Evolutionary conservation across 2,888 invertebrate species (phyloP), one percentile per base, ranked within the genome.

Genomic region (Junonia oenone): DNA sequence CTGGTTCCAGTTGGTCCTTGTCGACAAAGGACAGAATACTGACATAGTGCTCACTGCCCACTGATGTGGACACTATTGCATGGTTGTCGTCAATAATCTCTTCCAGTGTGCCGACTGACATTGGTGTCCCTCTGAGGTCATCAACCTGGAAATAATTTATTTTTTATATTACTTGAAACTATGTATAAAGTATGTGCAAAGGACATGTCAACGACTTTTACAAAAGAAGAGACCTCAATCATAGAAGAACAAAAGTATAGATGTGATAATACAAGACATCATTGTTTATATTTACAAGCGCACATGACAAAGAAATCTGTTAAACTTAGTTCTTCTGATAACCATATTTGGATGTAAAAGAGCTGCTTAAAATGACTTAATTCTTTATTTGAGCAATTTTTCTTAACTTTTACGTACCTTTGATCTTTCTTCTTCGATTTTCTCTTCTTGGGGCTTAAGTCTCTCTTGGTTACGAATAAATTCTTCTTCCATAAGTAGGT

Each of bases 51-150:
- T 99, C 99, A 71, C 98, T 98, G 51, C 99, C 99, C 2, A 99
- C 99, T 0, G 98, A 98, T 1, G 99, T 99, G 0, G 98, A 99
- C 0, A 99, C 99, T 79, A 99, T 99, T 2, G 99, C 99, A 88
- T 99, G 99, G 84, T 99, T 99, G 82, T 99, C 99, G 89, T 99
- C 99, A 69, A 99, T 99, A 59, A 99, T 99, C 90, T 99, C 99
- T 82, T 99, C 99, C 58, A 99, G 89, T 63, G 97, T 98, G n/a
- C 99, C 99, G 19, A 99, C 99, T 6, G 99, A 99, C 99, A 99
- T 99, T 0, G 99, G 99, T 29, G 99, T 99, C 43, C 99, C 99
- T 80, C 99, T 92, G 53, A 99, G 91, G 83, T 99, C 99, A 91
- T 99, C 99, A 35, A 99, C 99, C 90, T 90, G 51, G 26, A 61